Conservation (phyloP, 2,113 vertebrate species). For the Mesoclemmys tuberculata region DNA sequence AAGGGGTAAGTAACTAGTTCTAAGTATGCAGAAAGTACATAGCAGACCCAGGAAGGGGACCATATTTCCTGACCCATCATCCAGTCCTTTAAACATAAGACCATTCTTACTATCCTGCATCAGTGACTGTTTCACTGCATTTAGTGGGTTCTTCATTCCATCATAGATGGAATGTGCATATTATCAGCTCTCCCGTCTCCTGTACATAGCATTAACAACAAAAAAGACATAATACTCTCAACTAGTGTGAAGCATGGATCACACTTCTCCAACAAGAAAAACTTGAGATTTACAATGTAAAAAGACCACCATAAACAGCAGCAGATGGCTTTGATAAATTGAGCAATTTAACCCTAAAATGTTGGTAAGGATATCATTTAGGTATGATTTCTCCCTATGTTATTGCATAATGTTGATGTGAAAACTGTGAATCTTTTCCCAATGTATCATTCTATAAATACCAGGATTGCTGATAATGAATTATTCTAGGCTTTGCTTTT, state of each 20-base stretch:
- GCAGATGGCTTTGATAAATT: slow-evolving; percentile 9
- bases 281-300: not conserved
- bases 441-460: not conserved
- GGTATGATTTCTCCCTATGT: not conserved
- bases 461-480: not conserved
- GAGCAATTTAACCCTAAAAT: slow-evolving; percentile 23
- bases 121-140: not conserved
- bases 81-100: not conserved
- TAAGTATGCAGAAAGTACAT: not conserved
- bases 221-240: not conserved
- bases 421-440: not conserved
- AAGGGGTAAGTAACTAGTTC: not conserved
- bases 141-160: not conserved
- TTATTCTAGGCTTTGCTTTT: slow-evolving; percentile 23
- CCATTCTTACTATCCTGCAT: not conserved
- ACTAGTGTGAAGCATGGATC: not conserved
- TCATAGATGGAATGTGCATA: not conserved
- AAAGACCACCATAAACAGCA: slow-evolving; percentile 17
- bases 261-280: not conserved
- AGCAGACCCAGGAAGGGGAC: not conserved
- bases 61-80: not conserved
- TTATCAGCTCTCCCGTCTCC: not conserved
- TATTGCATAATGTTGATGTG: not conserved
- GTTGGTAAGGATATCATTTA: slow-evolving; percentile 7
- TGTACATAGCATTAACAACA: not conserved